phyloP scores from a whole-genome alignment of 2,797 vertebrate species.

The Micrastur ruficollis region DNA sequence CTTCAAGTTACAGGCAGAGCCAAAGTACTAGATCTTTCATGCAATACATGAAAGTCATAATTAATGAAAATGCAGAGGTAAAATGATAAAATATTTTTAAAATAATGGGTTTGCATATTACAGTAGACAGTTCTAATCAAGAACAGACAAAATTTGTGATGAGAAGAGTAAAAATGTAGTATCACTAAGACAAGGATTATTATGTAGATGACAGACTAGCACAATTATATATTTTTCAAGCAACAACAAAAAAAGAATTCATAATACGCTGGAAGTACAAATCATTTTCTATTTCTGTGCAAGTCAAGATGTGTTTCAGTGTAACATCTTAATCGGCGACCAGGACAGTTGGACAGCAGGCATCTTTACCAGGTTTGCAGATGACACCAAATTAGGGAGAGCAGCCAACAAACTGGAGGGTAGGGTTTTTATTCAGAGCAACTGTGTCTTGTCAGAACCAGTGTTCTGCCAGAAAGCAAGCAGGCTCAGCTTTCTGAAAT shows the following conservation, averaged over 20 bases:
- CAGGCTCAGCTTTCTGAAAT: neutral
- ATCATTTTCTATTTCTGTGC: neutral
- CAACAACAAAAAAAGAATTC: neutral
- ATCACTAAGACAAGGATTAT: neutral
- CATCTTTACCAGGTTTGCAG: neutral
- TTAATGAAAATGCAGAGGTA: neutral
- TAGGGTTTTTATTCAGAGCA: neutral
- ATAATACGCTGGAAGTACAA: neutral
- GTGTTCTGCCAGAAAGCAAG: neutral
- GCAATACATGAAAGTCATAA: neutral
- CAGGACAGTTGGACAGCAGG: neutral
- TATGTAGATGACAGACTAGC: no score
- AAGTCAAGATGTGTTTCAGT: neutral
- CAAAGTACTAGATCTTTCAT: neutral
- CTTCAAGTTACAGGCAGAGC: neutral
- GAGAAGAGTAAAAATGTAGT: neutral
- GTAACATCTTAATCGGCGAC: neutral
- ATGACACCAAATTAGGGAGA: neutral
- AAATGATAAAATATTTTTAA: neutral
- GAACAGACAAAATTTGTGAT: neutral
- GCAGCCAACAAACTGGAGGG: neutral
- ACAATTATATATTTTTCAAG: neutral
- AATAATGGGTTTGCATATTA: neutral
- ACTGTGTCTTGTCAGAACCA: neutral
- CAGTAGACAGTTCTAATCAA: neutral